Conservation (phyloP, 2,113 vertebrate species). For the Pedionomus torquatus region DNA sequence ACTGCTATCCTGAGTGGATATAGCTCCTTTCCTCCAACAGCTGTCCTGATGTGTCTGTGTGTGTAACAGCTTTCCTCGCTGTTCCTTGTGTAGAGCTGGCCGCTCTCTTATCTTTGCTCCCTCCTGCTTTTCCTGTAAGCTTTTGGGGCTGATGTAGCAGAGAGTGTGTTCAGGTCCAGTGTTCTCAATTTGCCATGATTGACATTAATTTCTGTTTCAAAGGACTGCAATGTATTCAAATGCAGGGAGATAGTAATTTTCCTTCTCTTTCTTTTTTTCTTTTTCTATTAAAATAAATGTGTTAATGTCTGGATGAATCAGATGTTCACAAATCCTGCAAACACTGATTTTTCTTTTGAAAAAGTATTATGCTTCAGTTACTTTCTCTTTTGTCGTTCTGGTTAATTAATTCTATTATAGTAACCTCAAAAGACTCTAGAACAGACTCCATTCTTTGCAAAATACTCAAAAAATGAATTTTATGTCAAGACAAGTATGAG, state of each 20-base stretch:
- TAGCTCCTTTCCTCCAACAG: background rate
- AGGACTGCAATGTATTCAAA: background rate
- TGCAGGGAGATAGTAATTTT: background rate
- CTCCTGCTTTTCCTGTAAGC: fast-evolving
- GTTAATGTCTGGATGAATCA: background rate
- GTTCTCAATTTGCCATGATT: background rate
- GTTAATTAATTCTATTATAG: background rate
- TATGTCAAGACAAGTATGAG: conserved; percentile 1
- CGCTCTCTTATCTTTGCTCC: background rate
- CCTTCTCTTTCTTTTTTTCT: background rate
- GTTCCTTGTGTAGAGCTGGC: fast-evolving
- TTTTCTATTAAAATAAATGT: background rate
- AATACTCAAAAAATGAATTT: background rate
- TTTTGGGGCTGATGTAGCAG: background rate
- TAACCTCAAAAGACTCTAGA: background rate
- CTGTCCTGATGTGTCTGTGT: background rate
- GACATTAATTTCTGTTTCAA: background rate
- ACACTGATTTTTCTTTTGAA: background rate
- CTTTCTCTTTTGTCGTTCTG: background rate
- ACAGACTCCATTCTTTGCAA: background rate
- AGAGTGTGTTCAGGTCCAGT: background rate
- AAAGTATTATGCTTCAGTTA: background rate
- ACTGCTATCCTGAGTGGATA: background rate
- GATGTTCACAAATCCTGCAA: background rate
- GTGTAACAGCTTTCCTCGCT: background rate